Percentiles rank a stretch among this genome's conserved stretches.
phyloP scores from a whole-genome alignment of 2,888 invertebrate genomes.

The Eucriotettix oculatus region DNA sequence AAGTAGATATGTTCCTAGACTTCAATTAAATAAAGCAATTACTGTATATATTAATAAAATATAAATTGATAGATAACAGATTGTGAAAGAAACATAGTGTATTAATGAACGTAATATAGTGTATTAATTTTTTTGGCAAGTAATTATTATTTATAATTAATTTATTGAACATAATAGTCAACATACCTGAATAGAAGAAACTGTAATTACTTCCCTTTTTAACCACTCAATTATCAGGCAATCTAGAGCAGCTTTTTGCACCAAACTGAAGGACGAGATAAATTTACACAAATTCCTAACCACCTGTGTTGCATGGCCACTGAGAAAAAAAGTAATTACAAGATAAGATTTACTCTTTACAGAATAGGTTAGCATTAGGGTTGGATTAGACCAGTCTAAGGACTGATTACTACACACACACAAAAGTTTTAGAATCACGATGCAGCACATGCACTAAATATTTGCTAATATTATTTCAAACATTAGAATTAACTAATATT shows the following conservation, averaged over 20 bases:
- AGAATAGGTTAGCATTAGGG: no score
- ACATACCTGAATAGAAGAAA: background rate
- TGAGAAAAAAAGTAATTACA: background rate
- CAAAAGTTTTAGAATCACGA: no score
- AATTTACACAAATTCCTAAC: background rate
- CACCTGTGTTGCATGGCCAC: background rate
- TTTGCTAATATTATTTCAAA: no score
- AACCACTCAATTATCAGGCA: background rate
- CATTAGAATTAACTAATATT: no score
- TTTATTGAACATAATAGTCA: no score
- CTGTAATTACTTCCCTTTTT: background rate
- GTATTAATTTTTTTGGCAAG: background rate
- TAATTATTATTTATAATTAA: no score
- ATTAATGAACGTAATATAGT: background rate
- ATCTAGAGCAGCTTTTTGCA: background rate
- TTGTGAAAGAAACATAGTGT: background rate
- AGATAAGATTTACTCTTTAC: background rate
- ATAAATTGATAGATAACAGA: background rate
- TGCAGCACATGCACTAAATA: no score
- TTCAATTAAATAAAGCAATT: no score
- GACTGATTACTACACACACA: no score
- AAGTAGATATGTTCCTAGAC: no score
- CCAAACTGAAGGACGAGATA: background rate
- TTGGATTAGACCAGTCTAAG: no score
- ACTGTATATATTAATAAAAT: background rate